These are phyloP conservation scores for Pseudopleuronectes americanus DNA, from an alignment of 2,797 vertebrate genomes.

Conservation along the genomic window DNA sequence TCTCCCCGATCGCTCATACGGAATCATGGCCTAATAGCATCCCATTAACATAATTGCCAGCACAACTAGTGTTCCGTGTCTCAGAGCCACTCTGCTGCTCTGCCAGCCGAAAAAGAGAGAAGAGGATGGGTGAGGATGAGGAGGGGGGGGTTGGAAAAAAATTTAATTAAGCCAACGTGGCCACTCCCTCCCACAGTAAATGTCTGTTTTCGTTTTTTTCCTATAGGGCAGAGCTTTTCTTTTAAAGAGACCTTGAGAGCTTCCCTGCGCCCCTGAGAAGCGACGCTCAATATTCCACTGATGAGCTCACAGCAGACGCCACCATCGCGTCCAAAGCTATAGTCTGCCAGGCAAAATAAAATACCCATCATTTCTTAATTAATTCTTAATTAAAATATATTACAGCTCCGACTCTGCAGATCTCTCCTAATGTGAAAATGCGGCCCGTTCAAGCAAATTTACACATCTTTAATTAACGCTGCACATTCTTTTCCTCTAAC, in stretches of 20 bases:
- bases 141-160: conserved; percentile 29
- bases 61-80: conserved; percentile 97
- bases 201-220: conserved; percentile 59
- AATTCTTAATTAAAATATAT: conserved; percentile 99
- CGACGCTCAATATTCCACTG: conserved; percentile 73
- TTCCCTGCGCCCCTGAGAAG: conserved; percentile 59
- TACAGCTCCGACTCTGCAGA: conserved; percentile 94
- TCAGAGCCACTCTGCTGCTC: conserved; percentile 94
- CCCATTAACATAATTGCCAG: conserved; percentile 99
- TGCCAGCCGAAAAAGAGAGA: conserved; percentile 78
- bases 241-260: conserved; percentile 71
- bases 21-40: conserved; percentile 99
- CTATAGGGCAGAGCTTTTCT: conserved; percentile 58
- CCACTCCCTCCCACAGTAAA: conserved; percentile 66
- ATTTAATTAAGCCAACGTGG: conserved; percentile 77
- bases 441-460: conserved; percentile 95
- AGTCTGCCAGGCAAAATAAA: conserved; percentile 98
- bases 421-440: conserved; percentile 98
- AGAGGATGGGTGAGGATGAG: conserved; percentile 49
- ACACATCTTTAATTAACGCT: conserved; percentile 98
- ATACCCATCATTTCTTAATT: conserved; percentile 99
- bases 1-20: conserved; percentile 94
- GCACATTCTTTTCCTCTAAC: conserved; percentile 95
- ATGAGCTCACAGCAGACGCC: conserved; percentile 81
- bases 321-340: conserved; percentile 87